A percentile compares a stretch with the other conserved stretches of the same genome.
These are phyloP conservation scores for Phaethornis superciliosus DNA, from an alignment of 2,113 vertebrate species.

Conservation along the genomic window DNA sequence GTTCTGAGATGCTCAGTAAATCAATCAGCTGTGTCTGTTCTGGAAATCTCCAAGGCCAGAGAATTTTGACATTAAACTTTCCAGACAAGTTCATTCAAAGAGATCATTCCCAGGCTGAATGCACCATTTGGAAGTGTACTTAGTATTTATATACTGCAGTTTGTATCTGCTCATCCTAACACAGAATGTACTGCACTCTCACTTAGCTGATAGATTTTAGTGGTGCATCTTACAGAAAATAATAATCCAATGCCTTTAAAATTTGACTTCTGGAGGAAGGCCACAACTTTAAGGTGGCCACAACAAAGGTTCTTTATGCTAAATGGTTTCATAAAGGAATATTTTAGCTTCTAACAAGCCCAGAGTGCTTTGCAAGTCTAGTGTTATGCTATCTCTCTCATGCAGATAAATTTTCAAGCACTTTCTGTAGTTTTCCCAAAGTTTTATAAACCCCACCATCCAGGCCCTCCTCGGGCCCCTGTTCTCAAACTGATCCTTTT, in stretches of 20 bases:
- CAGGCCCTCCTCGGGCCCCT: background rate
- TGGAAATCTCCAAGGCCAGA: background rate
- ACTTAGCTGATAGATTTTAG: background rate
- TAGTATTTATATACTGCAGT: background rate
- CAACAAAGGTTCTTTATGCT: background rate
- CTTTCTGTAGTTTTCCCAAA: background rate
- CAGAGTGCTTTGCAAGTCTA: background rate
- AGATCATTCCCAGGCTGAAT: background rate
- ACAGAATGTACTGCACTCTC: background rate
- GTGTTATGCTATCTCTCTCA: background rate
- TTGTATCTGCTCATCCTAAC: slow-evolving; percentile 5
- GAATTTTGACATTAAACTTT: slow-evolving; percentile 46
- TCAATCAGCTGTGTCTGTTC: slow-evolving; percentile 13
- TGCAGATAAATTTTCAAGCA: background rate
- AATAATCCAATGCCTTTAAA: background rate
- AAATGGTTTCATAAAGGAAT: background rate
- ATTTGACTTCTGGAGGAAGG: slow-evolving; percentile 1
- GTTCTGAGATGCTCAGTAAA: slow-evolving; percentile 18
- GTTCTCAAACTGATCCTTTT: background rate
- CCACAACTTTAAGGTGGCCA: background rate
- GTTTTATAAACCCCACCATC: background rate
- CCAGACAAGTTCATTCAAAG: slow-evolving; percentile 20
- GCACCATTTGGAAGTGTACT: slow-evolving; percentile 34
- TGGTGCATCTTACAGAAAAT: background rate
- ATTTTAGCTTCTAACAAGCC: background rate